These are phyloP conservation scores for Lytechinus pictus DNA, from an alignment of 35 echinoderm and acorn worm species.

Conservation along the genomic window DNA sequence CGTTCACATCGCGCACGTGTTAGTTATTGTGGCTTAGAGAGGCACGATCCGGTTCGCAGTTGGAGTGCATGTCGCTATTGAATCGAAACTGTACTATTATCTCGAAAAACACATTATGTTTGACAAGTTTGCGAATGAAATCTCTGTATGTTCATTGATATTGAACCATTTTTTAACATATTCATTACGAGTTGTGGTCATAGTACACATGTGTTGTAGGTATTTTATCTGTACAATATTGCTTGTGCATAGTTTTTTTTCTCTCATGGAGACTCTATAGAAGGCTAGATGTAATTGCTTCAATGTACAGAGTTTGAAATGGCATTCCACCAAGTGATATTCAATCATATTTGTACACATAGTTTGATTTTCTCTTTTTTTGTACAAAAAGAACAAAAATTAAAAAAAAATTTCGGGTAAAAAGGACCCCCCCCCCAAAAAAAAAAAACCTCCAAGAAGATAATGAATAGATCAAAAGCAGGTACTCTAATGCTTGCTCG, in stretches of 20 bases:
- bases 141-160: neutral
- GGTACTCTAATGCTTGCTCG: too few relatives aligned
- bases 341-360: slow-evolving; percentile 5
- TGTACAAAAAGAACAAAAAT: neutral
- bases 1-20: neutral
- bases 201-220: neutral
- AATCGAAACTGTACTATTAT: neutral
- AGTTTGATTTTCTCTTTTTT: neutral
- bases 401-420: neutral
- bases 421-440: too few relatives aligned
- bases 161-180: neutral
- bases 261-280: neutral
- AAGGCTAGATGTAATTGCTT: neutral
- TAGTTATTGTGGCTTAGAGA: neutral
- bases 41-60: neutral
- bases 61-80: slow-evolving; percentile 7
- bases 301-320: neutral
- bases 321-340: neutral
- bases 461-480: too few relatives aligned
- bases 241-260: neutral
- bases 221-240: neutral
- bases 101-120: neutral
- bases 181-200: neutral
- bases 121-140: neutral
- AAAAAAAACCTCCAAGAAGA: too few relatives aligned